Evolutionary conservation across 2,113 vertebrate genomes (phyloP).

Genomic region (Kobus ellipsiprymnus): DNA sequence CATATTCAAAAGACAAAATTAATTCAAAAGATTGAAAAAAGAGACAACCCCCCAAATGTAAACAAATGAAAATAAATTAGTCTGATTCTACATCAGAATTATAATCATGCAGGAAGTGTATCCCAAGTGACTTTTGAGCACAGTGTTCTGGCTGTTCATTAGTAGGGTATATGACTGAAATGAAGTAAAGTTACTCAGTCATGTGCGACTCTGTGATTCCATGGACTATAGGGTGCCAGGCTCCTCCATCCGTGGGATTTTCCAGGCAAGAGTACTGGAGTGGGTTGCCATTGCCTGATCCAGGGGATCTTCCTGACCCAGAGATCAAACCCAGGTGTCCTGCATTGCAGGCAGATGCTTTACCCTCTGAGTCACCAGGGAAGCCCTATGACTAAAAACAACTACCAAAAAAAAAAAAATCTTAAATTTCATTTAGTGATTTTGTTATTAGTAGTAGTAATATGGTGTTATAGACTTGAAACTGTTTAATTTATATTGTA

Average conservation of each 20-base stretch:
- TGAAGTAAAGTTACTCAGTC: not conserved
- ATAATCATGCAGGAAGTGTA: not conserved
- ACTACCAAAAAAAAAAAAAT: not conserved
- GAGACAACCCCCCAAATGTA: not conserved
- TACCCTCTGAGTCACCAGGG: not conserved
- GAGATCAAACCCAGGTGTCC: not conserved
- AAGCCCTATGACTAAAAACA: not conserved
- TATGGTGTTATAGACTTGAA: not conserved
- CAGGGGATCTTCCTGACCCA: not conserved
- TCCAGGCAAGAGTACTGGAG: not conserved
- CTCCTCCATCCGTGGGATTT: not conserved
- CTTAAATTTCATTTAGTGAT: not conserved
- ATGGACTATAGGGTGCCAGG: not conserved
- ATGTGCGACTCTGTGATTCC: fast-evolving
- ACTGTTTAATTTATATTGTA: not conserved
- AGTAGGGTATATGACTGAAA: not conserved
- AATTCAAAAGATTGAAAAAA: not conserved
- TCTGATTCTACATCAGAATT: not conserved
- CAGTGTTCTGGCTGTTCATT: not conserved
- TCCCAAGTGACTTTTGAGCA: not conserved
- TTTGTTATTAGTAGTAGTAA: not conserved
- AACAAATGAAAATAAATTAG: not conserved
- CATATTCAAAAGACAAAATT: not conserved
- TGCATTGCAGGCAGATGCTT: not conserved
- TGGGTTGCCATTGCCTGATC: not conserved